Evolutionary conservation across 2,888 invertebrate species (phyloP).

Genomic region (Dynastes tityus): DNA sequence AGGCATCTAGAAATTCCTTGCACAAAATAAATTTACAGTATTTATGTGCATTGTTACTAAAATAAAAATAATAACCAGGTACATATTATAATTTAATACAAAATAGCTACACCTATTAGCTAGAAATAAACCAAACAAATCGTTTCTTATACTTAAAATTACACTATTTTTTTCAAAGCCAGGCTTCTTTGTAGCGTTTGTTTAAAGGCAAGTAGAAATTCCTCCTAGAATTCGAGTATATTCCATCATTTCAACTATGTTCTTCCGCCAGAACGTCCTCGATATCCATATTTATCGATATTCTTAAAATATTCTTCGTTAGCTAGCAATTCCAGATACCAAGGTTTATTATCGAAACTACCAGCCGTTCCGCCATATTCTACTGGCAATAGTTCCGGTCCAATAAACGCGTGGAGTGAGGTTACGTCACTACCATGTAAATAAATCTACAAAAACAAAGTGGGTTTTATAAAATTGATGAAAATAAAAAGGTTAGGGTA

Average conservation of each 20-base stretch:
- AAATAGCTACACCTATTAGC: not conserved
- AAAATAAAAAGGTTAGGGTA: not conserved
- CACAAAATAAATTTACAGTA: not conserved
- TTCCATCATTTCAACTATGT: constrained; percentile 51
- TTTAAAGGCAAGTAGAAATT: constrained; percentile 28
- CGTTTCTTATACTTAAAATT: not conserved
- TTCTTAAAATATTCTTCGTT: constrained; percentile 69
- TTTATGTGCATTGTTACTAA: too few relatives aligned
- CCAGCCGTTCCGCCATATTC: constrained; percentile 76
- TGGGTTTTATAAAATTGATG: not conserved
- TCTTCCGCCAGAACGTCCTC: constrained; percentile 38
- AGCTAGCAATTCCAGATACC: constrained; percentile 67
- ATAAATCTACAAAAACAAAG: constrained; percentile 67
- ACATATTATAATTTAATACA: not conserved
- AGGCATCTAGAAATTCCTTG: too few relatives aligned
- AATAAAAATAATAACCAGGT: not conserved
- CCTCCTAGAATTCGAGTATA: not conserved
- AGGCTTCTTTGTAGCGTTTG: constrained; percentile 5
- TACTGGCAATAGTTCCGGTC: constrained; percentile 72
- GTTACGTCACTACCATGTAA: constrained; percentile 74
- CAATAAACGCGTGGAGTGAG: constrained; percentile 73
- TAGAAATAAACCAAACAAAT: not conserved
- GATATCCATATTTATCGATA: constrained; percentile 66
- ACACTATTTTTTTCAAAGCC: constrained; percentile 4
- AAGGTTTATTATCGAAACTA: constrained; percentile 67